These are phyloP conservation scores for Umimayanthus chanpuru DNA, from an alignment of 92 coral and sea anemone genomes.

Conservation along the genomic window DNA sequence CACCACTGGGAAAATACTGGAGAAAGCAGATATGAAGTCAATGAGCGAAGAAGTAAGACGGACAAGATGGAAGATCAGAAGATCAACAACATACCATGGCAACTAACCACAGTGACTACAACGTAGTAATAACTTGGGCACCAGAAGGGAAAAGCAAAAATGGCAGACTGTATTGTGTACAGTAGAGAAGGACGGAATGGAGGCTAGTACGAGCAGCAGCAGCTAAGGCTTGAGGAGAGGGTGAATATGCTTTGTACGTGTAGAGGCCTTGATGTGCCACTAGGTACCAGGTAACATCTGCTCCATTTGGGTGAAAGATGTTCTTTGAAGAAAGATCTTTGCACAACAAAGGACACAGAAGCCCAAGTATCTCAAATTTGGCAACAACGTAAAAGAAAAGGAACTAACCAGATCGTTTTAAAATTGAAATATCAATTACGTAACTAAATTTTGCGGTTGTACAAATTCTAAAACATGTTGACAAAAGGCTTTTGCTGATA, in stretches of 20 bases:
- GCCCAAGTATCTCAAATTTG: background rate
- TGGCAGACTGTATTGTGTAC: too few species aligned
- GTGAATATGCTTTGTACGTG: background rate
- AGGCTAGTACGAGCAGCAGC: too few species aligned
- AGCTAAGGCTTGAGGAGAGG: background rate
- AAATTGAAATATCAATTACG: background rate
- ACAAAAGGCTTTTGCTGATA: background rate
- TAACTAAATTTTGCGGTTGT: background rate
- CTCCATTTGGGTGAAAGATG: background rate
- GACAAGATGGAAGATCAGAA: too few species aligned
- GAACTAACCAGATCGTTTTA: background rate
- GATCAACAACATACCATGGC: too few species aligned
- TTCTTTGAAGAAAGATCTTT: background rate
- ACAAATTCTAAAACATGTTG: background rate
- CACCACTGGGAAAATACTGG: too few species aligned
- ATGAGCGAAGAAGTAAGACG: too few species aligned
- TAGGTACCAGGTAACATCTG: background rate
- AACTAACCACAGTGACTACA: too few species aligned
- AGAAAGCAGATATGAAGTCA: too few species aligned
- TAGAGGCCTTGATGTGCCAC: background rate
- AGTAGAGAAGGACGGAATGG: too few species aligned
- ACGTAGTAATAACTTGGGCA: too few species aligned
- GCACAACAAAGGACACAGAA: background rate
- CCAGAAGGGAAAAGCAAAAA: too few species aligned
- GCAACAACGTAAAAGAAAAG: background rate